Conservation (phyloP, 2,113 vertebrate genomes). For the Dicentrarchus labrax region DNA sequence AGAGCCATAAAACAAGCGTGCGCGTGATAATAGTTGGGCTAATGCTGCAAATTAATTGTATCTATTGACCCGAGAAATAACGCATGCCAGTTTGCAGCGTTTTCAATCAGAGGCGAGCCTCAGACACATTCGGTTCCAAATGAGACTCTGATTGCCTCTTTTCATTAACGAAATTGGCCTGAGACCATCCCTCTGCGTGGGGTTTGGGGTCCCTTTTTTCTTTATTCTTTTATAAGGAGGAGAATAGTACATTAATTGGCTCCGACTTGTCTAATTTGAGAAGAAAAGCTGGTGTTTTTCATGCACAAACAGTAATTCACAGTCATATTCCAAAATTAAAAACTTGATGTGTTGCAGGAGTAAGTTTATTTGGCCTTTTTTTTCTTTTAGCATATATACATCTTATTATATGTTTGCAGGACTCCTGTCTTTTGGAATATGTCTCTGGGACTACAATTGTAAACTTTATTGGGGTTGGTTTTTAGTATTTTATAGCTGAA, state of each 20-base stretch:
- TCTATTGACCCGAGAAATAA: constrained; percentile 68
- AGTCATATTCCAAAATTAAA: background rate
- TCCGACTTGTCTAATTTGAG: constrained; percentile 11
- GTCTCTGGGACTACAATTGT: background rate
- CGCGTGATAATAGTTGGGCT: constrained; percentile 30
- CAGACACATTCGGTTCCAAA: constrained; percentile 43
- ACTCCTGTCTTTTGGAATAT: background rate
- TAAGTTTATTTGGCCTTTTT: background rate
- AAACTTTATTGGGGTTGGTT: background rate
- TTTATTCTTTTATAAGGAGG: background rate
- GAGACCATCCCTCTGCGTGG: constrained; percentile 23
- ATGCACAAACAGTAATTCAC: constrained; percentile 2
- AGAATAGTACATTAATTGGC: constrained; percentile 6
- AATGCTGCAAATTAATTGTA: constrained; percentile 67
- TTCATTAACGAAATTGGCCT: constrained; percentile 56
- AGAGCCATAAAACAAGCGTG: constrained; percentile 35
- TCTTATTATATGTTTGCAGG: background rate
- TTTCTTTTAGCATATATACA: too few relatives aligned
- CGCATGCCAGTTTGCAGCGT: constrained; percentile 23
- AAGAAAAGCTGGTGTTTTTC: background rate
- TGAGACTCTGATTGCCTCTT: constrained; percentile 63
- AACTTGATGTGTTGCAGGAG: background rate
- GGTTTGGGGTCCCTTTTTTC: background rate
- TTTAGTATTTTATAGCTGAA: background rate
- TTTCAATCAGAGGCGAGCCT: constrained; percentile 53